Evolutionary conservation across 1,140 invertebrate species (phyloP), one percentile per base, ranked within the genome.

Genomic region (Euura lappo): DNA sequence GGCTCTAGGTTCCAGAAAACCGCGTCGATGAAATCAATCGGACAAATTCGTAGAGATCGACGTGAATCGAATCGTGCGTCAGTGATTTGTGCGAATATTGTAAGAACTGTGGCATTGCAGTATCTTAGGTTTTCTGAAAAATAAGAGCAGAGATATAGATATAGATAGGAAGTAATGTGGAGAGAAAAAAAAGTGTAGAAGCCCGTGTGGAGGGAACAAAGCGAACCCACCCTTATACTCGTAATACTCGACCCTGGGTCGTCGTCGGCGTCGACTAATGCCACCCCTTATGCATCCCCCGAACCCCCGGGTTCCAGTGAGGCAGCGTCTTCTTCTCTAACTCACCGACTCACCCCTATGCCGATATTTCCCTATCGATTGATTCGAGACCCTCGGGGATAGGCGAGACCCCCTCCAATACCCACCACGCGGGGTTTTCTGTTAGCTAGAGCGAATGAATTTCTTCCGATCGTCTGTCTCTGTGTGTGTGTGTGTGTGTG

Each of bases 291-390:
- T 85, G 82, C 84, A 84, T 84, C 78, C 79, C 28, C 76, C 77
- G 80, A 11, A 60, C 6, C 51, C 51, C 51, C 51, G 51, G 8
- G 51, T 60, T 11, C 13, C 51, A 60, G 51, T 8, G 2, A 60
- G 51, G 3, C 51, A 60, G 51, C 73, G 66, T 80, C 75, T 78
- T 77, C 75, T 73, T 72, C 46, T 72, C 73, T 71, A 72, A 75
- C 79, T 82, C 79, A 77, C 80, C 79, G 28, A 28, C 28, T 28
- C 28, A 28, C 82, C 75, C 77, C 28, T 60, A 75, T 76, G 77
- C 79, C 80, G 81, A 85, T 85, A 86, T 86, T 86, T 86, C 84
- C 84, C 84, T 86, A 86, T 85, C 84, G 85, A 86, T 86, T 85
- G 85, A 86, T 86, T 81, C 78, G 80, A 70, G 65, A 72, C 51